Evolutionary conservation across 2,888 invertebrate species (phyloP), one percentile per base, ranked within the genome.

Genomic region (Ectobius pallidus): DNA sequence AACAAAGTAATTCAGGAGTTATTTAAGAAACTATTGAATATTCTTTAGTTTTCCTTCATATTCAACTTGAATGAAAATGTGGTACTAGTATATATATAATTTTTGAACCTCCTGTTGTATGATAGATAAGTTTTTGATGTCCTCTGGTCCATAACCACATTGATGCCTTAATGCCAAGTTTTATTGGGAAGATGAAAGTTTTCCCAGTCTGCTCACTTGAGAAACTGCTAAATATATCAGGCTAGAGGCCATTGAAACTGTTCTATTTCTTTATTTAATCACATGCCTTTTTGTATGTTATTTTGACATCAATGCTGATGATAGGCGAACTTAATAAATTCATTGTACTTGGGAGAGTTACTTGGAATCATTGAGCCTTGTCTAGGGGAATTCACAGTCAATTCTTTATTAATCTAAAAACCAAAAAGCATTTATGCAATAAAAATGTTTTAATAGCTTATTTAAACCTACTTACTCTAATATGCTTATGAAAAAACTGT

Each of bases 161-260:
- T 71, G 73, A 70, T 71, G 73, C 73, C 73, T 73, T 73, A 73
- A n/a, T 30, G 32, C 39, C 22, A 61, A 27, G 27, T 65, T 32
- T 49, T 25, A 34, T 39, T 58, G 62, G 58, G 46, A 34, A 27
- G 7, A 16, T 16, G 18, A 49, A 25, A 30, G 34, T 49, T 55
- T 52, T 69, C 58, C 44, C 71, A 25, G 25, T 20, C 27, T 52
- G 58, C 69, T 69, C 58, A 69, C 42, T 69, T 22, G 42, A 52
- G 52, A 34, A 52, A 39, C 25, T 52, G 52, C 30, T 70, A 69
- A n/a, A n/a, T n/a, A 70, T 61, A 34, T 25, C 27, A 44, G 70
- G 27, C 42, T 61, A 27, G 70, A 44, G 70, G 52, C 14, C 42
- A 70, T 22, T 61, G 42, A 70, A 70, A 25, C 32, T 4, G 11